Evolutionary conservation across 2,797 vertebrate species (phyloP).

Genomic region (Gymnothorax javanicus): DNA sequence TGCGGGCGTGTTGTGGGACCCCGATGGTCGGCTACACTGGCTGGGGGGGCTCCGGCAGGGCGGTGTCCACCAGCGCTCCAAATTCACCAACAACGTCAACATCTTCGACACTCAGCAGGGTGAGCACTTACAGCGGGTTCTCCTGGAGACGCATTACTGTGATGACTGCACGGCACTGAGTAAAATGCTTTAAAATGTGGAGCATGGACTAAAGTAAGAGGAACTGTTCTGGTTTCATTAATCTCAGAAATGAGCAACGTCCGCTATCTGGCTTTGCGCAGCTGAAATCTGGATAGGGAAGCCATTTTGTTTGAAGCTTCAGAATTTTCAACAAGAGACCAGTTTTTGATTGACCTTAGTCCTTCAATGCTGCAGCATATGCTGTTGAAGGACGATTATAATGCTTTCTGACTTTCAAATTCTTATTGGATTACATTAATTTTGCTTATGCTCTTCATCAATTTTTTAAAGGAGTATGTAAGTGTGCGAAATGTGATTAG

Average conservation of each 20-base stretch:
- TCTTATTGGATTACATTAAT: not conserved
- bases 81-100: conserved; percentile 94
- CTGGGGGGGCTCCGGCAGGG: conserved; percentile 91
- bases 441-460: not conserved
- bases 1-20: conserved; percentile 84
- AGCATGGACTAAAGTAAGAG: too few species aligned
- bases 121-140: conserved; percentile 49
- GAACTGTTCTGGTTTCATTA: too few species aligned
- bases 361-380: not conserved
- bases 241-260: too few species aligned
- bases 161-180: too few species aligned
- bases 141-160: too few species aligned
- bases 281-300: too few species aligned
- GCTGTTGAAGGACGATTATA: not conserved
- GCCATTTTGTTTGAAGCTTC: not conserved
- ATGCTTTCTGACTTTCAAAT: not conserved
- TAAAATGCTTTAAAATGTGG: too few species aligned
- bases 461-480: not conserved
- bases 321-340: not conserved
- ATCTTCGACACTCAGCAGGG: conserved; percentile 91
- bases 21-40: conserved; percentile 81
- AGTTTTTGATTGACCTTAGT: not conserved
- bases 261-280: too few species aligned
- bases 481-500: not conserved
- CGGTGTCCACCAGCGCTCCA: conserved; percentile 88